Percentiles rank a stretch among this genome's conserved stretches.
Evolutionary conservation across 2,113 vertebrate species (phyloP).

Genomic region (Epinephelus fuscoguttatus): DNA sequence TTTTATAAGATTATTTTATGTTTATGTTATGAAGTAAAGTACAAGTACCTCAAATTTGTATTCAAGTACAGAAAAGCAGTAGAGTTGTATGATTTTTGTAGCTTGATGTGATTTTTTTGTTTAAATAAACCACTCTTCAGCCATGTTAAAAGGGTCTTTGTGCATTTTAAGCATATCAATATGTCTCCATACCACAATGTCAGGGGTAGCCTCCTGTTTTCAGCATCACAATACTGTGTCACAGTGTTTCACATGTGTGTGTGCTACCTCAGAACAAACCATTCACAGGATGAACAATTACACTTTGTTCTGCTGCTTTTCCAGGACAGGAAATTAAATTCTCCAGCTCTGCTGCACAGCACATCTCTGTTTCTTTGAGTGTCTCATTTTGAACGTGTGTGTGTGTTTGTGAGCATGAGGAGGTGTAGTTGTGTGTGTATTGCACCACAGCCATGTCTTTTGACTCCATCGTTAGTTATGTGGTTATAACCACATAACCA

Average conservation of each 20-base stretch:
- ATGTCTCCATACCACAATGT: neutral
- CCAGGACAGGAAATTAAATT: slow-evolving; percentile 20
- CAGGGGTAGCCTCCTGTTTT: neutral
- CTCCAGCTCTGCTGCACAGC: slow-evolving; percentile 14
- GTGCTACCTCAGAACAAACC: slow-evolving; percentile 30
- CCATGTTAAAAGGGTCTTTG: neutral
- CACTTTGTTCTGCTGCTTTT: slow-evolving; percentile 31
- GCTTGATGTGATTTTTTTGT: neutral
- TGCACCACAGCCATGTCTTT: slow-evolving; percentile 12
- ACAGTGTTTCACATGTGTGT: neutral
- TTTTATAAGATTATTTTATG: neutral
- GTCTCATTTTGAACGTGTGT: slow-evolving; percentile 17
- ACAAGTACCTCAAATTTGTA: neutral
- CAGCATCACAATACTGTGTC: neutral
- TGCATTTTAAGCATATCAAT: neutral
- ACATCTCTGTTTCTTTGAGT: too few relatives aligned
- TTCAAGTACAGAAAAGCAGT: too few relatives aligned
- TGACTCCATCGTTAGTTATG: slow-evolving; percentile 20
- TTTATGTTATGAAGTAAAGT: too few relatives aligned
- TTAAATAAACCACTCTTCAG: neutral
- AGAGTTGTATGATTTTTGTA: too few relatives aligned
- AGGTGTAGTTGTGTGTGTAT: neutral
- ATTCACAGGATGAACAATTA: slow-evolving; percentile 19
- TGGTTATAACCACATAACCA: slow-evolving; percentile 36
- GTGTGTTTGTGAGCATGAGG: neutral